Evolutionary conservation across 2,888 invertebrate genomes (phyloP).

Genomic region (Uloborus plumipes): DNA sequence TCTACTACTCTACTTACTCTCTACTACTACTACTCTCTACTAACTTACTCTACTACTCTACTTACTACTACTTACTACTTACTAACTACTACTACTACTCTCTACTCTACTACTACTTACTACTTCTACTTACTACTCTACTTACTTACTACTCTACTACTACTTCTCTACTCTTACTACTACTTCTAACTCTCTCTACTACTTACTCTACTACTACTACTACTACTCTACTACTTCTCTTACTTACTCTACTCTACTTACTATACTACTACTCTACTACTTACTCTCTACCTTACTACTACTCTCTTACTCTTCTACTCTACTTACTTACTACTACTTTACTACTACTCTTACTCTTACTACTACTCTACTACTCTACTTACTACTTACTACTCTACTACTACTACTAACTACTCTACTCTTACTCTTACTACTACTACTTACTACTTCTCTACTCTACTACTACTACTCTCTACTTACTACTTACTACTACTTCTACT

Average conservation of each 20-base stretch:
- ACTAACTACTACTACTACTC: background rate
- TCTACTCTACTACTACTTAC: background rate
- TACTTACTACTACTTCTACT: background rate
- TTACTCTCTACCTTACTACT: background rate
- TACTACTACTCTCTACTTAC: background rate
- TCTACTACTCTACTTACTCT: background rate
- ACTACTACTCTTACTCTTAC: background rate
- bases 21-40: background rate
- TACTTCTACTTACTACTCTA: background rate
- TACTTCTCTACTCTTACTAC: background rate
- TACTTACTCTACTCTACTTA: background rate
- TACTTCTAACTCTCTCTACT: background rate
- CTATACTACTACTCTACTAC: background rate
- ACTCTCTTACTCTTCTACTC: background rate
- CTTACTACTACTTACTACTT: too few species aligned
- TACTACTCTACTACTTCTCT: too few species aligned
- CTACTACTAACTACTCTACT: background rate
- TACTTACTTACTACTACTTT: background rate
- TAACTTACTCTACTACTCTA: background rate
- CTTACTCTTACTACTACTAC: background rate
- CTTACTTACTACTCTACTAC: slow-evolving; percentile 1
- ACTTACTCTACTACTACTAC: background rate
- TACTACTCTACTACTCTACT: background rate
- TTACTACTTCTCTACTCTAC: slow-evolving; percentile 1
- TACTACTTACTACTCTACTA: background rate